Evolutionary conservation across 2,888 invertebrate genomes (phyloP), one percentile per base, ranked within the genome.

Genomic region (Tetragonisca angustula): DNA sequence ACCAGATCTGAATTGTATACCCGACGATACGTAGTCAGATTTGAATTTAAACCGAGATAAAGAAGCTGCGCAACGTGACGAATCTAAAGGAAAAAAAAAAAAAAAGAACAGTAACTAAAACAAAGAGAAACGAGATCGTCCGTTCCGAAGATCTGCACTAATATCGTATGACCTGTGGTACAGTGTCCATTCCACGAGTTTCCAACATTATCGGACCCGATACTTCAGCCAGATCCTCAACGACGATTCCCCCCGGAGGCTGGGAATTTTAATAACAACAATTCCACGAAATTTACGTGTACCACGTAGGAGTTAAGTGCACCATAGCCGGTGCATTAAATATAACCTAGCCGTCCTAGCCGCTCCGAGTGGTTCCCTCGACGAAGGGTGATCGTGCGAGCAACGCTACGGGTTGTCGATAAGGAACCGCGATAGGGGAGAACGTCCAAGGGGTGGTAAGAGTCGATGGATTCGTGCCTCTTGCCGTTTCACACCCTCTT

Each of bases 391-490:
- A 74, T 85, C 73, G 73, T 62, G 77, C 70, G 80, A 79, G 65
- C 72, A 67, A 73, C 74, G 52, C 73, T 36, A 69, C 68, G 62
- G 74, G 76, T 64, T 85, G 77, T 85, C 71, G 86, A 87, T 87
- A 32, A 4, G 69, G 75, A 54, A 79, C 56, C 43, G 56, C 76
- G 77, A 56, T 64, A 77, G 69, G 71, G 68, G 76, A 43, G 85
- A 67, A 68, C 59, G 65, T 59, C 75, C 61, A 69, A 49, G 56
- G 70, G 72, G 24, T 61, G 81, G 75, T 81, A 78, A 80, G 83
- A 85, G 77, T 80, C 74, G 76, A 79, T 76, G 88, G 77, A 86
- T 82, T 80, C 79, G 75, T 71, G 72, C 71, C 82, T 88, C 84
- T 84, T 84, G 86, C 79, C 84, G 80, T 86, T 86, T 82, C 52